Evolutionary conservation across 2,888 invertebrate genomes (phyloP), one percentile per base, ranked within the genome.

Genomic region (Gibbula magus): DNA sequence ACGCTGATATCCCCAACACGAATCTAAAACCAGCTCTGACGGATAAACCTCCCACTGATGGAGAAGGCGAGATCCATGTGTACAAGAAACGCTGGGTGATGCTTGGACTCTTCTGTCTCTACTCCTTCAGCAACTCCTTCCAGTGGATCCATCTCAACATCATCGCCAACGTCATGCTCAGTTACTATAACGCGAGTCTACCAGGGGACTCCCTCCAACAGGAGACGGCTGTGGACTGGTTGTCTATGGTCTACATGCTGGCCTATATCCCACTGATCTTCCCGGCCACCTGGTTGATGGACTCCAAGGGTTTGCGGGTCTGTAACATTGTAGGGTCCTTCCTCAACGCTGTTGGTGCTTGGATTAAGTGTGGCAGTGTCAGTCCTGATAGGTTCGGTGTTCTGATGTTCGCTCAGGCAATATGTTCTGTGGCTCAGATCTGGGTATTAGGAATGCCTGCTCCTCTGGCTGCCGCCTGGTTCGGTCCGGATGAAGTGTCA

Each of bases 61-160:
- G n/a, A 13, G 45, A 52, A 16, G 52, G n/a, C 39, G 74, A 74
- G 16, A 77, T 81, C 0, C 82, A 82, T 29, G 87, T 87, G 45
- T 89, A 86, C 81, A 86, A 82, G 54, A 74, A 95, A 84, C 94
- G 98, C 93, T 99, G 97, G 97, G 93, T 96, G 82, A 96, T 98
- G 89, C 94, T 99, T 88, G 94, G 94, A 80, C 95, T 99, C 86
- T 99, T 99, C 93, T 96, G 97, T 13, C 92, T 96, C 75, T 97
- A 96, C 92, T 98, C 98, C 13, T 96, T 97, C 77, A 96, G 96
- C 78, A 99, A 98, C 93, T 95, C 98, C 74, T 96, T 97, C 95
- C 99, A 99, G 93, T 99, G 99, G 99, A 96, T 98, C 89, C 97
- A 98, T 94, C 97, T 97, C 94, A 96, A 97, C 91, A 98, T 98